phyloP scores from a whole-genome alignment of 2,797 vertebrate species.

The Champsocephalus esox region DNA sequence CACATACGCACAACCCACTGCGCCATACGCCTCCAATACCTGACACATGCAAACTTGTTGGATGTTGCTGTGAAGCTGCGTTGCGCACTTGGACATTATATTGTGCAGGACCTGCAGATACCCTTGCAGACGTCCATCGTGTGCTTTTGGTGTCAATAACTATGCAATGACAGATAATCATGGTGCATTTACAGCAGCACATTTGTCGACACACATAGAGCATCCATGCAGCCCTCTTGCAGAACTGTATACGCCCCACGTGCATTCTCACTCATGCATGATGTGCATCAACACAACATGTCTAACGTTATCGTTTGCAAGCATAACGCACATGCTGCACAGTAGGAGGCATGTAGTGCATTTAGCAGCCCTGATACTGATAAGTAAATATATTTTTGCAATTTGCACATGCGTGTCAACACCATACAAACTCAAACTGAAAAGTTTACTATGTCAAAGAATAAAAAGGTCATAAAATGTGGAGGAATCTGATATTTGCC shows the following conservation, averaged over 20 bases:
- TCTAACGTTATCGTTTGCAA: too few relatives aligned
- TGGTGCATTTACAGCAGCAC: not conserved
- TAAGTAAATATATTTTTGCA: conserved; percentile 12
- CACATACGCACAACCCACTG: too few relatives aligned
- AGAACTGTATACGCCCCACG: not conserved
- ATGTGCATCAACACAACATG: too few relatives aligned
- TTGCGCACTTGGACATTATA: not conserved
- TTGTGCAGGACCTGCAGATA: not conserved
- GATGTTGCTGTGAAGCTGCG: conserved; percentile 1
- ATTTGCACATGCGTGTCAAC: conserved; percentile 22
- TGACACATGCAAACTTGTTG: not conserved
- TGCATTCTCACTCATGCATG: not conserved
- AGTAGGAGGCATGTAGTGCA: not conserved
- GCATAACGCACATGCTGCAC: not conserved
- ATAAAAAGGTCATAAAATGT: not conserved
- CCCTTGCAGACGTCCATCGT: not conserved
- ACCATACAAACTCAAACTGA: not conserved
- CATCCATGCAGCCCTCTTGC: not conserved
- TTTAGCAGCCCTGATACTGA: not conserved
- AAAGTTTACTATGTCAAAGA: not conserved
- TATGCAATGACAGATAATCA: too few relatives aligned
- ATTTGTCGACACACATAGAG: not conserved
- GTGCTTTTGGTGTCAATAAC: not conserved
- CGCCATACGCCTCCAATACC: not conserved
- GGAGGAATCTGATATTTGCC: fast-evolving